Evolutionary conservation across 1,140 invertebrate species (phyloP).

Genomic region (Drosophila sp.): DNA sequence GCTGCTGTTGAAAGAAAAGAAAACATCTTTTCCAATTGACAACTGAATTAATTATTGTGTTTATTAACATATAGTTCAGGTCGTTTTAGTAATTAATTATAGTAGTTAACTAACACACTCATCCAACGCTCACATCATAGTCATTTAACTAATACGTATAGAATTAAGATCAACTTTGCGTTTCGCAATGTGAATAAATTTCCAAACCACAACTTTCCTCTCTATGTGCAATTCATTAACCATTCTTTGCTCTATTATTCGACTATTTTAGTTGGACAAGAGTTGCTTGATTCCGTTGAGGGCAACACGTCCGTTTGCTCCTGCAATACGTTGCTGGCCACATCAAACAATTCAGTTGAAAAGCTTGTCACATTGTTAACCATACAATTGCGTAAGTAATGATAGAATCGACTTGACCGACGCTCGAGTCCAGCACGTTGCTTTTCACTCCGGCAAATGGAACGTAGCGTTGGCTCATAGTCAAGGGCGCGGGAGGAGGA

Average conservation of each 20-base stretch:
- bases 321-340: conserved; percentile 61
- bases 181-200: conserved; percentile 62
- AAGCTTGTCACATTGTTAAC: conserved; percentile 61
- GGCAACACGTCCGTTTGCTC: background rate
- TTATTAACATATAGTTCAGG: conserved; percentile 46
- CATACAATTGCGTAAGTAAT: conserved; percentile 85
- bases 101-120: conserved; percentile 35
- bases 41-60: conserved; percentile 28
- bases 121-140: conserved; percentile 25
- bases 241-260: conserved; percentile 38
- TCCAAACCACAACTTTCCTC: conserved; percentile 11
- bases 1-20: conserved; percentile 33
- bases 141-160: conserved; percentile 49
- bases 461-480: conserved; percentile 86
- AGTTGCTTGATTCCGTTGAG: background rate
- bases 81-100: conserved; percentile 43
- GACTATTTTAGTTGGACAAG: conserved; percentile 20
- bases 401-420: conserved; percentile 86
- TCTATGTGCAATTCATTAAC: conserved; percentile 6
- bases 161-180: conserved; percentile 70
- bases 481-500: conserved; percentile 82
- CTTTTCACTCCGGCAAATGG: conserved; percentile 86
- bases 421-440: conserved; percentile 86
- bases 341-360: conserved; percentile 62
- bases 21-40: background rate